Evolutionary conservation across 2,888 invertebrate species (phyloP).

Genomic region (Cephus sareptanus): DNA sequence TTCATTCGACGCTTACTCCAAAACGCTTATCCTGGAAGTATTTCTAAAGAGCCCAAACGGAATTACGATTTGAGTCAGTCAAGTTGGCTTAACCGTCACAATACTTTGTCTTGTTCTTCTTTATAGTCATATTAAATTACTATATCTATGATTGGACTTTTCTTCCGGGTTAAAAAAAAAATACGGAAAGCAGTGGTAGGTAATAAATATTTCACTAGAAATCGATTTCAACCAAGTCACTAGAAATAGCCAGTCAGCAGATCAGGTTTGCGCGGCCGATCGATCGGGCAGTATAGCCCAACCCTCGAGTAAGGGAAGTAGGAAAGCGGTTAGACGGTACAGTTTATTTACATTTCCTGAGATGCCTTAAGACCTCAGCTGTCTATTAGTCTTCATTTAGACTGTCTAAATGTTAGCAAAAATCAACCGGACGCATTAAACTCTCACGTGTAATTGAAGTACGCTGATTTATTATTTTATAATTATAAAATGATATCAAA

Average conservation of each 20-base stretch:
- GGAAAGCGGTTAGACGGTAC: not conserved
- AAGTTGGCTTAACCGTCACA: not conserved
- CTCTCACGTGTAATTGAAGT: not conserved
- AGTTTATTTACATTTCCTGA: not conserved
- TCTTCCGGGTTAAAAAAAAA: not conserved
- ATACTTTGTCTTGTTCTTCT: not conserved
- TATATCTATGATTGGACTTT: not conserved
- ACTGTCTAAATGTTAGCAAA: not conserved
- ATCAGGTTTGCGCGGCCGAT: not conserved
- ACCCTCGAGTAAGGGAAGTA: not conserved
- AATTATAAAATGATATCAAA: not conserved
- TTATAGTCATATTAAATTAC: not conserved
- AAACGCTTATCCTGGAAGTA: not conserved
- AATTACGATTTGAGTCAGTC: not conserved
- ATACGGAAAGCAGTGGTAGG: not conserved
- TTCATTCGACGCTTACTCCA: not conserved
- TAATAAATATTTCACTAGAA: not conserved
- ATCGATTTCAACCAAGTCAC: not conserved
- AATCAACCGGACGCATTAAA: not conserved
- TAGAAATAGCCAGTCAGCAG: not conserved
- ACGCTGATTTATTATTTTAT: not conserved
- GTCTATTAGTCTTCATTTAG: not conserved
- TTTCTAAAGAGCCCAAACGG: not conserved
- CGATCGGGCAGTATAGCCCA: not conserved
- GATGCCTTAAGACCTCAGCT: not conserved